These are phyloP conservation scores for Eulimnadia texana DNA, from an alignment of 1,140 invertebrate species.

Conservation along the genomic window DNA sequence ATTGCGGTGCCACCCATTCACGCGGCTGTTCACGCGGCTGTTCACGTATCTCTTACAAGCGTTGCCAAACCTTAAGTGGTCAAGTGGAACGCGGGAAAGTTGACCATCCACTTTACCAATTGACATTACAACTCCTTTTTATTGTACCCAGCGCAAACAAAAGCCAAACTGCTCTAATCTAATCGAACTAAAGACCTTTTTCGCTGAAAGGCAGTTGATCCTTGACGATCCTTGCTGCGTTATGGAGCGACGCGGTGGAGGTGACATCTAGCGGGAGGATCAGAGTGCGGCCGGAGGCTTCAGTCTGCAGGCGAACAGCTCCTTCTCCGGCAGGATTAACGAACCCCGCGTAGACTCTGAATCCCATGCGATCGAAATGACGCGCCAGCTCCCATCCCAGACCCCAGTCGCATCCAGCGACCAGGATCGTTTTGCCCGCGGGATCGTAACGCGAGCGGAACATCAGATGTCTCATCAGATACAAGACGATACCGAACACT, in stretches of 20 bases:
- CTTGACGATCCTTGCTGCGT: slow-evolving; percentile 5
- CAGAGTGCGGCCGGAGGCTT: slow-evolving; percentile 2
- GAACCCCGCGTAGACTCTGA: slow-evolving; percentile 12
- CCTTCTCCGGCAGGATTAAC: not conserved
- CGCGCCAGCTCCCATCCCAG: slow-evolving; percentile 10
- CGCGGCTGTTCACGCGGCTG: too few relatives aligned
- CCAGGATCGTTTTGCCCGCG: slow-evolving; percentile 2
- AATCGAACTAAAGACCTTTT: not conserved
- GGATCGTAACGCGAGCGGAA: slow-evolving; percentile 13
- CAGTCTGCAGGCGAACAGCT: slow-evolving; percentile 6
- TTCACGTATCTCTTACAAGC: too few relatives aligned
- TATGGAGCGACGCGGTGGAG: not conserved
- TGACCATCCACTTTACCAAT: too few relatives aligned
- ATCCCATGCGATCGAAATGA: slow-evolving; percentile 9
- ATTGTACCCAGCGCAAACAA: not conserved
- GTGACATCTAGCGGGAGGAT: slow-evolving; percentile 8
- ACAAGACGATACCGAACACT: slow-evolving; percentile 6
- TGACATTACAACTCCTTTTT: too few relatives aligned
- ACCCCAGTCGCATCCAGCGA: slow-evolving; percentile 2
- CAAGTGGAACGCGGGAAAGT: not conserved
- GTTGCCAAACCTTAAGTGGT: too few relatives aligned
- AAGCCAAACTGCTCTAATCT: not conserved
- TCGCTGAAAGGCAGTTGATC: not conserved
- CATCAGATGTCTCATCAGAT: slow-evolving; percentile 12
- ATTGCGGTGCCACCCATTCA: too few relatives aligned